Conservation (phyloP, 2,888 invertebrate genomes). For the Hemaris fuciformis region DNA sequence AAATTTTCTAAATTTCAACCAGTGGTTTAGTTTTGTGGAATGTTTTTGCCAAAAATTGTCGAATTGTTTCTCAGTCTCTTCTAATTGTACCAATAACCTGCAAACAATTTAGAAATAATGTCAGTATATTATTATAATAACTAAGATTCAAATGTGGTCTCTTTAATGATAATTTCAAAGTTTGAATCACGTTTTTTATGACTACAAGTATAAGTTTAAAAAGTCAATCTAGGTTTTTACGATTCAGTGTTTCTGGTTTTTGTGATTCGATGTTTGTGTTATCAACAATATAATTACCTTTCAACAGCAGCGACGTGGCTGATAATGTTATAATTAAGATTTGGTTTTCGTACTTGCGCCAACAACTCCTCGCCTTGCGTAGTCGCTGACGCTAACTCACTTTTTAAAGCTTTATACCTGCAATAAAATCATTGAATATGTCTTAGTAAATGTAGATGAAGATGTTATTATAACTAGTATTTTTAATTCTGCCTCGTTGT, state of each 20-base stretch:
- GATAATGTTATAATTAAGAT: constrained; percentile 85
- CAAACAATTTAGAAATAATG: no score
- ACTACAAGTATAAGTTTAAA: not conserved
- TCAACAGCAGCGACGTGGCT: constrained; percentile 96
- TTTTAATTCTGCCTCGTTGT: no score
- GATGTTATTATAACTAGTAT: no score
- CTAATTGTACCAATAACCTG: constrained; percentile 94
- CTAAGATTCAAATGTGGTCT: no score
- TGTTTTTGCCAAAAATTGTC: constrained; percentile 97
- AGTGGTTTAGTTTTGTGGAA: constrained; percentile 93
- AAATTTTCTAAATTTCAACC: constrained; percentile 94
- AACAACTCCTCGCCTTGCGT: constrained; percentile 94
- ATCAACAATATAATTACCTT: no score
- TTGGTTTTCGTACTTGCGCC: constrained; percentile 86
- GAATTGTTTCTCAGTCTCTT: constrained; percentile 96
- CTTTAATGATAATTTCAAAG: no score
- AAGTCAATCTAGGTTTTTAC: no score
- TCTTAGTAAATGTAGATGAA: not conserved
- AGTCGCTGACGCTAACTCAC: constrained; percentile 92
- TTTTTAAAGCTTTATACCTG: constrained; percentile 87
- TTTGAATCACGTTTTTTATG: not conserved
- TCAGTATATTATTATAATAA: no score
- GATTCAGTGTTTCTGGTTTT: no score
- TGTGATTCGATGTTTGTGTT: no score
- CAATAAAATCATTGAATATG: constrained; percentile 30